Conservation (phyloP, 2,797 vertebrate genomes). For the Agapornis canus region DNA sequence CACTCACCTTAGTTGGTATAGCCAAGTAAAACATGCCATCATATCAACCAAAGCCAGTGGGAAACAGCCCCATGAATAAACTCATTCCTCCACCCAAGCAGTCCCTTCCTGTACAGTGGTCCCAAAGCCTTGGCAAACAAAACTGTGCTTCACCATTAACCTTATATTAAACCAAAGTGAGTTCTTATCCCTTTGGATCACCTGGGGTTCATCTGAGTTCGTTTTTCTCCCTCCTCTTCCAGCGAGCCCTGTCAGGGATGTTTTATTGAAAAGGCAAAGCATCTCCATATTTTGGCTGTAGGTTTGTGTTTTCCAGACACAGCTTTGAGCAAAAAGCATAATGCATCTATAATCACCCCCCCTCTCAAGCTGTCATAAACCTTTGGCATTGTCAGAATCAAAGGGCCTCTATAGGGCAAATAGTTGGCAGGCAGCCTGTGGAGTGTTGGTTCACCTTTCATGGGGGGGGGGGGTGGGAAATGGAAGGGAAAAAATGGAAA, state of each 20-base stretch:
- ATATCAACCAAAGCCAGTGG: neutral
- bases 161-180: neutral
- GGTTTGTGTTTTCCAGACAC: neutral
- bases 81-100: fast-evolving
- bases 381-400: neutral
- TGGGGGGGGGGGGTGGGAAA: too few relatives aligned
- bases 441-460: neutral
- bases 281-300: neutral
- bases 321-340: neutral
- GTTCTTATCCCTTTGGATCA: neutral
- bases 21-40: neutral
- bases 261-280: neutral
- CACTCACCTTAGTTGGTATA: neutral
- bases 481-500: too few relatives aligned
- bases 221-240: neutral
- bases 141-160: neutral
- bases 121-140: neutral
- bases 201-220: neutral
- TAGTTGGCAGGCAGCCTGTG: neutral
- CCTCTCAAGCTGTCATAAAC: neutral
- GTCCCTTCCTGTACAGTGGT: neutral
- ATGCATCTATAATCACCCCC: neutral
- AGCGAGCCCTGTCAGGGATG: neutral
- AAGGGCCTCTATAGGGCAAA: neutral
- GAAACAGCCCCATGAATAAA: neutral